Evolutionary conservation across 2,888 invertebrate species (phyloP), one percentile per base, ranked within the genome.

Genomic region (Mactromeris polynyma): DNA sequence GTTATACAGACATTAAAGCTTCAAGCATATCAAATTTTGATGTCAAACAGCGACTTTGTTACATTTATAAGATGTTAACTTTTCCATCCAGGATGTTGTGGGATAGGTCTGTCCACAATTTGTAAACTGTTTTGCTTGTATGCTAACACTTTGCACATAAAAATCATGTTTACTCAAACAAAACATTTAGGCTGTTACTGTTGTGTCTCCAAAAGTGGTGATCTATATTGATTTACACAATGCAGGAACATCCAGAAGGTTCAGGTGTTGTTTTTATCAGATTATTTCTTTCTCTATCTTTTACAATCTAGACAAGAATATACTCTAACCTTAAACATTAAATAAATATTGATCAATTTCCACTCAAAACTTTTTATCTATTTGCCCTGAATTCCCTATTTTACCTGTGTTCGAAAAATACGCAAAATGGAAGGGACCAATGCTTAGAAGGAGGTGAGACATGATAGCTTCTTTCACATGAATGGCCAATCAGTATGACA

Each of bases 21-120:
- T 64, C 58, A 64, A 26, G 58, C 26, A n/a, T 64, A 64, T 64
- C 58, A 64, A 64, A 64, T 64, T 64, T 64, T 64, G n/a, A 64
- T 64, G 58, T 64, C 58, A 64, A 26, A 64, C 58, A 64, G 58
- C 58, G 58, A 64, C 58, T 64, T 64, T 26, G 58, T 64, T 64
- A 64, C 58, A 26, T 64, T 64, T n/a, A n/a, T n/a, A 9, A 64
- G 26, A 64, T 64, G 58, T 26, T 64, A 64, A 64, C 26, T 64
- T n/a, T 64, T 64, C 58, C n/a, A 9, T 64, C 58, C 26, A 64
- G 58, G 58, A 64, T 64, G 26, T 64, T 64, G 26, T 64, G 26
- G 58, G 58, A 64, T 64, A 26, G 26, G 58, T 64, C 26, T 21
- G 3, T 4, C n/a, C 26, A 64, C 58, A 64, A 64, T 64, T 64